phyloP scores from a whole-genome alignment of 2,797 vertebrate species.

The Ibycter americanus region DNA sequence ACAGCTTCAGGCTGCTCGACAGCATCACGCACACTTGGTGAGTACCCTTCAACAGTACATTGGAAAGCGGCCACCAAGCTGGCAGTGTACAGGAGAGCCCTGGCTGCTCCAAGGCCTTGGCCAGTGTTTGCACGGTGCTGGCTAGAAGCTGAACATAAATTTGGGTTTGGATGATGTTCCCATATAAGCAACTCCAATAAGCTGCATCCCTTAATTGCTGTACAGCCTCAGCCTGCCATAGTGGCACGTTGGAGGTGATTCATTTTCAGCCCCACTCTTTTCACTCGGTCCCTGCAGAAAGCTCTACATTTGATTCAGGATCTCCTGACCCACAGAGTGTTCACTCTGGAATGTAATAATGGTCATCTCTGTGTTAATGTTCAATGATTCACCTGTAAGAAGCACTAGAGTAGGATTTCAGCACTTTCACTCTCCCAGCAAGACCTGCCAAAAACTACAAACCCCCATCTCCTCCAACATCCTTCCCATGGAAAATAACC shows the following conservation, averaged over 20 bases:
- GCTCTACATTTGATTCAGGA: background rate
- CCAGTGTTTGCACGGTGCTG: background rate
- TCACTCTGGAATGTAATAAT: background rate
- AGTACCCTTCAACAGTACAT: background rate
- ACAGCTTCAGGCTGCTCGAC: background rate
- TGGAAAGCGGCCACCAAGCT: background rate
- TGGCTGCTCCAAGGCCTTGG: background rate
- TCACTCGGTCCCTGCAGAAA: background rate
- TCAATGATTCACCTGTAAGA: background rate
- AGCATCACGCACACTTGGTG: background rate
- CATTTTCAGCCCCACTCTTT: background rate
- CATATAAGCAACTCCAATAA: background rate
- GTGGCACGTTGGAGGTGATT: background rate
- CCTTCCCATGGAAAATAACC: background rate
- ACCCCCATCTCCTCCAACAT: background rate
- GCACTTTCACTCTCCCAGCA: background rate
- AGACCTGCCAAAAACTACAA: background rate
- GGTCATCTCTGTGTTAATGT: background rate
- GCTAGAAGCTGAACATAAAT: background rate
- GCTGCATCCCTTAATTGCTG: background rate
- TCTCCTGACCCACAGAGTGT: background rate
- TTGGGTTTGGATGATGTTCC: rapidly evolving
- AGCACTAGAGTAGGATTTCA: background rate
- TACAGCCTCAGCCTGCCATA: background rate
- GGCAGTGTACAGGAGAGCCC: background rate